Conservation (phyloP, 2,888 invertebrate species). For the Mythimna vitellina region DNA sequence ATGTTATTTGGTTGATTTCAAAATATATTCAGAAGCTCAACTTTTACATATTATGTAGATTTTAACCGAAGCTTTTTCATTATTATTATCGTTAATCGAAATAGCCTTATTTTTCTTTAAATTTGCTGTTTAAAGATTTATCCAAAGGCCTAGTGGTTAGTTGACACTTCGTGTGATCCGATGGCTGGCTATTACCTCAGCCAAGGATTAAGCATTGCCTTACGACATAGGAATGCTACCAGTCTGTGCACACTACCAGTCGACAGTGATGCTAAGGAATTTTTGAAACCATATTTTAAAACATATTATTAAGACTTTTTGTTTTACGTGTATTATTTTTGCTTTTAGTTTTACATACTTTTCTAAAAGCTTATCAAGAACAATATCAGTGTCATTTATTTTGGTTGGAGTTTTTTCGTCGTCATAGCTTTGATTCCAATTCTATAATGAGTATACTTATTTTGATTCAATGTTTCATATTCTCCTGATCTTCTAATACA, state of each 20-base stretch:
- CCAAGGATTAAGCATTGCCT: too few relatives aligned
- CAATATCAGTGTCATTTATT: neutral
- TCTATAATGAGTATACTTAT: neutral
- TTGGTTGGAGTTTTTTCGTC: neutral
- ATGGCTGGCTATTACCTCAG: too few relatives aligned
- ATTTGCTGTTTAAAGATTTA: neutral
- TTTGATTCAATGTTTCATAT: too few relatives aligned
- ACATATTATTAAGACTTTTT: too few relatives aligned
- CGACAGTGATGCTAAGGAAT: too few relatives aligned
- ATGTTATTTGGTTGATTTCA: conserved; percentile 6
- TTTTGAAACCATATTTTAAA: too few relatives aligned
- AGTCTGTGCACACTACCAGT: too few relatives aligned
- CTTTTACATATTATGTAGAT: neutral
- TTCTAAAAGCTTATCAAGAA: neutral
- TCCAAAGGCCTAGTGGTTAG: too few relatives aligned
- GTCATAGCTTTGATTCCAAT: neutral
- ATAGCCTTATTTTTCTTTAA: neutral
- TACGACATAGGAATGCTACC: too few relatives aligned
- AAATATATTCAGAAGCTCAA: neutral
- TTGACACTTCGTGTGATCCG: too few relatives aligned
- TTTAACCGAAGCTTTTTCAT: neutral
- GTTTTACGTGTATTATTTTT: too few relatives aligned
- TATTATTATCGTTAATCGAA: neutral
- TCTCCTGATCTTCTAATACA: neutral
- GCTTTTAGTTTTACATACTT: neutral